phyloP scores from a whole-genome alignment of 2,113 vertebrate species.

The Dascyllus trimaculatus region DNA sequence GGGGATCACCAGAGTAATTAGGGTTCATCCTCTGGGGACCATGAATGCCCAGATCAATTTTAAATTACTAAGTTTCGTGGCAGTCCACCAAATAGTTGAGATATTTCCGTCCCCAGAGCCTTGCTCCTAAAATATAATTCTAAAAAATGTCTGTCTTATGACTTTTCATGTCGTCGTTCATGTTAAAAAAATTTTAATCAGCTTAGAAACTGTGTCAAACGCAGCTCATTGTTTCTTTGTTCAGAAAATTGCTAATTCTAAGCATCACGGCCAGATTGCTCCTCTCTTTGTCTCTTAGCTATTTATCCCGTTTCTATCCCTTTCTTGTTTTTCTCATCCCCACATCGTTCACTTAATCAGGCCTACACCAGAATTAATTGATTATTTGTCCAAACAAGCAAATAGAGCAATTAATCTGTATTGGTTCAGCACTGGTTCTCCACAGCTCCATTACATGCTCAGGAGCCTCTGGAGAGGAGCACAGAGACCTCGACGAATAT shows the following conservation, averaged over 20 bases:
- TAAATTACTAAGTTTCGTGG: background rate
- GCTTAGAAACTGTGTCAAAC: background rate
- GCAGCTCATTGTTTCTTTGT: no score
- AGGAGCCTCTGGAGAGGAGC: conserved; percentile 38
- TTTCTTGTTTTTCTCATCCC: conserved; percentile 10
- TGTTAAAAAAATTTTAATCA: no score
- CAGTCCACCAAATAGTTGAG: background rate
- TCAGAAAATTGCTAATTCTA: background rate
- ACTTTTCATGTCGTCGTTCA: background rate
- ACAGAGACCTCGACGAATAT: conserved; percentile 57
- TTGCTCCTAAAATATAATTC: background rate
- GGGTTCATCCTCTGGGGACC: background rate
- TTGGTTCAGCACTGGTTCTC: conserved; percentile 6
- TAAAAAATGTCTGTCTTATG: background rate
- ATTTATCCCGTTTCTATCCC: conserved; percentile 8
- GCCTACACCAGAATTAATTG: conserved; percentile 50
- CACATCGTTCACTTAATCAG: conserved; percentile 55
- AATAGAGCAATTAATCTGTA: conserved; percentile 70
- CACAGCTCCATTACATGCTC: conserved; percentile 40
- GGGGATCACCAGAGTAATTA: background rate
- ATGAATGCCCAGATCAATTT: background rate
- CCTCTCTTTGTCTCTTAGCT: background rate
- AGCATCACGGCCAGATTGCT: background rate
- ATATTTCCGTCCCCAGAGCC: background rate
- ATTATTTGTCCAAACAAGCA: conserved; percentile 73